Percentiles rank a stretch among this genome's conserved stretches.
Conservation (phyloP, 2,797 vertebrate species). For the Enteromius trimaculatus region DNA sequence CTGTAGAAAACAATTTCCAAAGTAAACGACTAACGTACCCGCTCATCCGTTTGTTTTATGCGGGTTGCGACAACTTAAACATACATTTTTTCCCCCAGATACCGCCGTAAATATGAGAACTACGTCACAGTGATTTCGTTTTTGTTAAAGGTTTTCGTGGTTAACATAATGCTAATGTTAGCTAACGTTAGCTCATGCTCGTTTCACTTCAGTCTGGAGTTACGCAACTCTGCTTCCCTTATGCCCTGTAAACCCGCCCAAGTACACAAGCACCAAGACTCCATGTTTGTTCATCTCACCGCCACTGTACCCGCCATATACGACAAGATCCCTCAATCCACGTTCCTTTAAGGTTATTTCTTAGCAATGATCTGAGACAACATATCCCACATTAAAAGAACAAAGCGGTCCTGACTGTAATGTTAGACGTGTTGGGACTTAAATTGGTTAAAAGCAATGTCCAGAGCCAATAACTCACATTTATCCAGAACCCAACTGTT, state of each 20-base stretch:
- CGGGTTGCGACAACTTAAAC: not conserved
- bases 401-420: not conserved
- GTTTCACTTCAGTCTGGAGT: slow-evolving; percentile 5
- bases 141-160: not conserved
- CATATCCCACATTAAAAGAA: not conserved
- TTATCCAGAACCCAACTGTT: not conserved
- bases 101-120: not conserved
- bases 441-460: not conserved
- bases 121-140: not conserved
- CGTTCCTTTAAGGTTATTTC: not conserved
- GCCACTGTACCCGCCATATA: slow-evolving; percentile 48
- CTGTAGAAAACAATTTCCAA: not conserved
- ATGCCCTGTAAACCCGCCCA: slow-evolving; percentile 26
- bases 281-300: slow-evolving; percentile 73
- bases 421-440: not conserved
- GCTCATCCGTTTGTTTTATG: not conserved
- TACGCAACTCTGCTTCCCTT: slow-evolving; percentile 49
- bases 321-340: not conserved
- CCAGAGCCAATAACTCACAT: not conserved
- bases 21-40: not conserved
- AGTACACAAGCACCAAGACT: slow-evolving; percentile 65
- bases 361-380: not conserved
- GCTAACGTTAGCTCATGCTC: not conserved
- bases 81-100: not conserved
- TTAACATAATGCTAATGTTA: not conserved